Percentiles rank a stretch among this genome's conserved stretches.
Evolutionary conservation across 2,888 invertebrate species (phyloP).

Genomic region (Thumatha senex): DNA sequence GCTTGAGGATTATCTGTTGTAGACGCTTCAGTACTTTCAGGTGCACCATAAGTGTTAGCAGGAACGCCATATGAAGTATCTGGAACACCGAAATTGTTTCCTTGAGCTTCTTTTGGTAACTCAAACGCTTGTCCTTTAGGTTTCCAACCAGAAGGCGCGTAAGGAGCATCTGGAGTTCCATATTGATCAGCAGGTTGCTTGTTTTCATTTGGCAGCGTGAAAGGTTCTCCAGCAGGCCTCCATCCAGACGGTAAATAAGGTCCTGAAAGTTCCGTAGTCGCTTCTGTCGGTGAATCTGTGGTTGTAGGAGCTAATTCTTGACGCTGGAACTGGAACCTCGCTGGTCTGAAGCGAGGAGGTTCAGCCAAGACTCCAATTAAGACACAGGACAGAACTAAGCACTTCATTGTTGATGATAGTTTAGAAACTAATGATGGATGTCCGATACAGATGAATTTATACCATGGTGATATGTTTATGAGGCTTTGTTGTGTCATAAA

Average conservation of each 20-base stretch:
- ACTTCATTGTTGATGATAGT: slow-evolving; percentile 60
- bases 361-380: slow-evolving; percentile 60
- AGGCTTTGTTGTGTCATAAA: slow-evolving; percentile 68
- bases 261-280: slow-evolving; percentile 59
- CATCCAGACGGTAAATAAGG: slow-evolving; percentile 70
- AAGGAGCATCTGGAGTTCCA: slow-evolving; percentile 49
- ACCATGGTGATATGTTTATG: slow-evolving; percentile 55
- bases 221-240: slow-evolving; percentile 67
- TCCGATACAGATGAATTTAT: slow-evolving; percentile 48
- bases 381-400: slow-evolving; percentile 54
- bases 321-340: slow-evolving; percentile 76
- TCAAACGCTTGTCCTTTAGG: slow-evolving; percentile 67
- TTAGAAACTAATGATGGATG: slow-evolving; percentile 47
- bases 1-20: slow-evolving; percentile 66
- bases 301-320: slow-evolving; percentile 72
- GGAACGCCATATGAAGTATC: slow-evolving; percentile 61
- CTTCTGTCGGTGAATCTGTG: slow-evolving; percentile 63
- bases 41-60: slow-evolving; percentile 57
- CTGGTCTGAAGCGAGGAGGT: slow-evolving; percentile 72
- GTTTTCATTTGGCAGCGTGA: slow-evolving; percentile 54
- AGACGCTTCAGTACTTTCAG: slow-evolving; percentile 54
- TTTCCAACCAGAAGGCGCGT: slow-evolving; percentile 74
- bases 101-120: slow-evolving; percentile 61
- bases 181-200: slow-evolving; percentile 43
- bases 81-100: slow-evolving; percentile 59